A percentile compares a stretch with the other conserved stretches of the same genome.
Evolutionary conservation across 2,113 vertebrate species (phyloP).

Genomic region (Ursus arctos): DNA sequence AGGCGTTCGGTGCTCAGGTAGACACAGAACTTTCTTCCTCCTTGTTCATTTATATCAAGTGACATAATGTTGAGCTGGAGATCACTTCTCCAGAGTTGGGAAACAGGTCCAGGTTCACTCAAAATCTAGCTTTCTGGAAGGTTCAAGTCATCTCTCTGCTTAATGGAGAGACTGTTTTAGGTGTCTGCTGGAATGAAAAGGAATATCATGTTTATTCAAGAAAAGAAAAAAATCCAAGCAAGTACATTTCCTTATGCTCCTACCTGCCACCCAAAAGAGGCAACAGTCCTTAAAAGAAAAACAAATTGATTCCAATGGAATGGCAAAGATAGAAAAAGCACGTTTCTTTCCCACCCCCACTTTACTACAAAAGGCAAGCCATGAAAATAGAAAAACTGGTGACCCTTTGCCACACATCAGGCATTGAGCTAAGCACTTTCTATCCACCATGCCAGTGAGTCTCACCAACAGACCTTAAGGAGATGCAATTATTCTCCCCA

Average conservation of each 20-base stretch:
- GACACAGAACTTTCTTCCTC: background rate
- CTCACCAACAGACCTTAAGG: background rate
- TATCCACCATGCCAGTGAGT: background rate
- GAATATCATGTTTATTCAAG: background rate
- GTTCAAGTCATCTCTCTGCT: background rate
- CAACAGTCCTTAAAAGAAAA: constrained; percentile 27
- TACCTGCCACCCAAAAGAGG: background rate
- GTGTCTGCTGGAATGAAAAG: background rate
- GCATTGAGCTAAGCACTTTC: background rate
- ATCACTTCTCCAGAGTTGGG: background rate
- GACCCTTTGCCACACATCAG: background rate
- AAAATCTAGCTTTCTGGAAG: background rate
- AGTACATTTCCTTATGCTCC: background rate
- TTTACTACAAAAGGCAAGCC: background rate
- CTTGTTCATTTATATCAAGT: background rate
- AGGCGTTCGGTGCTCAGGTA: constrained; percentile 99
- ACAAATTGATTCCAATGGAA: background rate
- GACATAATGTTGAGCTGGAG: background rate
- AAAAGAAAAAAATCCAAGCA: background rate
- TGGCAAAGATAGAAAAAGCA: background rate
- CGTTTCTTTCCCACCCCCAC: background rate
- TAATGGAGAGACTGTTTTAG: background rate
- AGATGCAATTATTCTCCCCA: background rate
- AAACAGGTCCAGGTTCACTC: background rate
- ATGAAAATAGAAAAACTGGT: background rate